A percentile compares a stretch with the other conserved stretches of the same genome.
phyloP scores from a whole-genome alignment of 2,113 vertebrate species.

The Scalopus aquaticus region DNA sequence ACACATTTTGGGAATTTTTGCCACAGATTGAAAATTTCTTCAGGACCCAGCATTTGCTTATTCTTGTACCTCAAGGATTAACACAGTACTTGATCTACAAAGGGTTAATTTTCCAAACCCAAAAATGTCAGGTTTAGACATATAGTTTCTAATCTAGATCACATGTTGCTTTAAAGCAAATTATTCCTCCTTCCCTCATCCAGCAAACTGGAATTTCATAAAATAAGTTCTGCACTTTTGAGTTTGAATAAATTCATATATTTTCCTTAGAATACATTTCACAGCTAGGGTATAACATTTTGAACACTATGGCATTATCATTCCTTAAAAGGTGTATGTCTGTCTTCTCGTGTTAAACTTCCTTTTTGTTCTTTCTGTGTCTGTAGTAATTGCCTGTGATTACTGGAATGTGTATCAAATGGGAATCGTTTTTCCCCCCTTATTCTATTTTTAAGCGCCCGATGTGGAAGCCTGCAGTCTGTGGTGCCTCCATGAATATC shows the following conservation, averaged over 20 bases:
- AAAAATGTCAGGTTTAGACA: neutral
- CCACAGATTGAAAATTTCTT: neutral
- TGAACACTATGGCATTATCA: constrained; percentile 17
- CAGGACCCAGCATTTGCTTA: neutral
- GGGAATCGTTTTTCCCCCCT: neutral
- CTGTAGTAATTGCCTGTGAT: constrained; percentile 36
- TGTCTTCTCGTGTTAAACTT: constrained; percentile 30
- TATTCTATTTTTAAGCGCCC: constrained; percentile 39
- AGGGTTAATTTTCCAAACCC: neutral
- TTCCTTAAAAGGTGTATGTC: constrained; percentile 1
- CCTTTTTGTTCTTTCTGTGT: neutral
- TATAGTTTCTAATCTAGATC: constrained; percentile 16
- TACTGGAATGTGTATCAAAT: neutral
- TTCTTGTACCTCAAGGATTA: neutral
- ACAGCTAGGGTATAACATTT: constrained; percentile 26
- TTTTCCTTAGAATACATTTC: constrained; percentile 53
- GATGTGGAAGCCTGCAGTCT: neutral
- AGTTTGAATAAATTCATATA: constrained; percentile 58
- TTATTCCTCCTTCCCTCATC: constrained; percentile 29
- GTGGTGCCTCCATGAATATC: neutral
- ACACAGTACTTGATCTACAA: neutral
- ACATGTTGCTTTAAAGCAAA: constrained; percentile 59
- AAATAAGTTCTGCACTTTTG: constrained; percentile 39
- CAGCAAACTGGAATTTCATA: constrained; percentile 57
- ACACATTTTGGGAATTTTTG: neutral